phyloP scores from a whole-genome alignment of 2,113 vertebrate genomes.

The Pavo muticus region DNA sequence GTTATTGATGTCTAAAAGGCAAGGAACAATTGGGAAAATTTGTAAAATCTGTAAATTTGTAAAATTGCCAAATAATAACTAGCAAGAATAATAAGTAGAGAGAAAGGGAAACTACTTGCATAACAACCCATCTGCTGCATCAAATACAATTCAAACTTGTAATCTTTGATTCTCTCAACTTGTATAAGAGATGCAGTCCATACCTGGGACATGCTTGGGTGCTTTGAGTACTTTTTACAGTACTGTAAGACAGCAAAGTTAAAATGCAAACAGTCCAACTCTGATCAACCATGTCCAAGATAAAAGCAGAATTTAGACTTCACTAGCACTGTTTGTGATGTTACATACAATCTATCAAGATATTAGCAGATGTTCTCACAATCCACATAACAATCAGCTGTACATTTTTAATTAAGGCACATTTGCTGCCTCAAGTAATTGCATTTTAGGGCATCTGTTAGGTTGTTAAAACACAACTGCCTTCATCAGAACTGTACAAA shows the following conservation, averaged over 20 bases:
- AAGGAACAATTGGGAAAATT: neutral
- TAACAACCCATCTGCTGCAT: accelerated
- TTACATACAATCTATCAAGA: neutral
- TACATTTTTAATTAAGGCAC: neutral
- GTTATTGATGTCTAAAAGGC: neutral
- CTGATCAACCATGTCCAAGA: neutral
- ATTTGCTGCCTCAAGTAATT: neutral
- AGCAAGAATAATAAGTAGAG: neutral
- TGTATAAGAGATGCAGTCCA: neutral
- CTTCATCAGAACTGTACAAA: neutral
- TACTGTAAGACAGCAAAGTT: neutral
- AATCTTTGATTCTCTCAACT: neutral
- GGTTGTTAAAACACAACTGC: neutral
- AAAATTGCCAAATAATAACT: neutral
- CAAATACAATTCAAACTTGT: neutral
- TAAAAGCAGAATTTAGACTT: neutral
- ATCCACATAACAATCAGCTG: neutral
- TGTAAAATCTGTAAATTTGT: neutral
- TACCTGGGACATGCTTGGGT: neutral
- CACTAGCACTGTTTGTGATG: neutral
- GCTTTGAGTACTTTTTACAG: neutral
- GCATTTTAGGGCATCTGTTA: neutral
- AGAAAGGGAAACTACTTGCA: neutral
- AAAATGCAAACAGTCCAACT: neutral
- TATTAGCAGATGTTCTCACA: neutral